A percentile compares a stretch with the other conserved stretches of the same genome.
phyloP scores from a whole-genome alignment of 1,140 invertebrate species.

The Trinorchestia longiramus region DNA sequence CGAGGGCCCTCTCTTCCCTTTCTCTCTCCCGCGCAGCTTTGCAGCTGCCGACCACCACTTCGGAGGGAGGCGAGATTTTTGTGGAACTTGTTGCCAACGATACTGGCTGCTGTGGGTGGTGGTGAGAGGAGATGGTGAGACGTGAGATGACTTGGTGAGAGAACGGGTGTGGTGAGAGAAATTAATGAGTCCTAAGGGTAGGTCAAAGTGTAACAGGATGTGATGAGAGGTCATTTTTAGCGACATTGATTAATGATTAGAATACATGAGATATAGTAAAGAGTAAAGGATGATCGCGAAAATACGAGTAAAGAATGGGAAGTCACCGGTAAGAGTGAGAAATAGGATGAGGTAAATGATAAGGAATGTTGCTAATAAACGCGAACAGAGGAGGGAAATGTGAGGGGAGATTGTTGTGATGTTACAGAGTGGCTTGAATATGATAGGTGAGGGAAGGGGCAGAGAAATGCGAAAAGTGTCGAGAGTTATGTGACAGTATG shows the following conservation, averaged over 20 bases:
- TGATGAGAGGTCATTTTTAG: not conserved
- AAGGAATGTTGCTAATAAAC: not conserved
- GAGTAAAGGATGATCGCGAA: not conserved
- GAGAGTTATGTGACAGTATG: not conserved
- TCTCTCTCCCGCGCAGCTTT: not conserved
- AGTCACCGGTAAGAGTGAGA: not conserved
- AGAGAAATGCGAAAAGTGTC: not conserved
- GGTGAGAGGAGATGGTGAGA: not conserved
- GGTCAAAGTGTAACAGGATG: not conserved
- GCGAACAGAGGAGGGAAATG: not conserved
- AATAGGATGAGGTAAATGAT: not conserved
- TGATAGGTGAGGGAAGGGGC: not conserved
- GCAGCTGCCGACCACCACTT: not conserved
- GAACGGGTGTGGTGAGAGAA: not conserved
- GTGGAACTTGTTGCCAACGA: slow-evolving; percentile 29
- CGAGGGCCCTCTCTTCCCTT: not conserved
- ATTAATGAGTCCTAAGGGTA: not conserved
- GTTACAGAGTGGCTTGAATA: not conserved
- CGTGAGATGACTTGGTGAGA: not conserved
- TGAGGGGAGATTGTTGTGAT: not conserved
- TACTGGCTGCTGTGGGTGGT: not conserved
- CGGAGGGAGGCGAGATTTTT: not conserved
- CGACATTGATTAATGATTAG: not conserved
- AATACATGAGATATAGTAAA: not conserved
- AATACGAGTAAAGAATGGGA: not conserved